A percentile compares a stretch with the other conserved stretches of the same genome.
phyloP scores from a whole-genome alignment of 2,113 vertebrate genomes.

The Carettochelys insculpta region DNA sequence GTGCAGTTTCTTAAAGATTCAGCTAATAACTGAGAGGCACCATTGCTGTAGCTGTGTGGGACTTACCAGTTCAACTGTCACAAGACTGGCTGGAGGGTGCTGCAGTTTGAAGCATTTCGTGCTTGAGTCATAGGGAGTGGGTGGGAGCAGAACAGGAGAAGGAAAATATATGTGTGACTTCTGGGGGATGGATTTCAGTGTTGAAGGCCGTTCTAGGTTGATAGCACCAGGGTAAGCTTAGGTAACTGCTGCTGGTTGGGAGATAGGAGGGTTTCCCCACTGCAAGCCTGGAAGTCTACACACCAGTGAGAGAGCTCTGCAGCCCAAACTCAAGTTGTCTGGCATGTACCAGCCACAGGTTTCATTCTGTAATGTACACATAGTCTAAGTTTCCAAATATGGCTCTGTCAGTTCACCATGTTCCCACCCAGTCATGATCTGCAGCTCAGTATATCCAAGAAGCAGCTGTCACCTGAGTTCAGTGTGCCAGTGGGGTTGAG shows the following conservation, averaged over 20 bases:
- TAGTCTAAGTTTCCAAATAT: not conserved
- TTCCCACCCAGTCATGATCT: not conserved
- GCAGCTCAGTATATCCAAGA: not conserved
- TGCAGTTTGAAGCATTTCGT: not conserved
- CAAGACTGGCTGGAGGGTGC: accelerated
- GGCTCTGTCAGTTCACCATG: not conserved
- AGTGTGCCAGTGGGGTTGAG: not conserved
- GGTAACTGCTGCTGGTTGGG: not conserved
- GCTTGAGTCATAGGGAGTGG: not conserved
- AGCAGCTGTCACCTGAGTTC: not conserved
- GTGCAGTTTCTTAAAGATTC: not conserved
- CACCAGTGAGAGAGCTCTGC: not conserved
- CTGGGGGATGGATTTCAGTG: not conserved
- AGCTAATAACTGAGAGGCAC: not conserved
- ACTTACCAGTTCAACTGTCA: not conserved
- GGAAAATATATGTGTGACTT: not conserved
- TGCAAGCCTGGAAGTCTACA: not conserved
- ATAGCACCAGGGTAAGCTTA: not conserved
- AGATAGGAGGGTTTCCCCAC: not conserved
- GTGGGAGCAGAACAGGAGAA: not conserved
- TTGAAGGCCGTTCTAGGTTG: no score
- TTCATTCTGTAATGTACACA: not conserved
- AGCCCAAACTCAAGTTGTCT: not conserved
- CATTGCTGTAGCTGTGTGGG: not conserved
- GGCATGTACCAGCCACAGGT: accelerated